Evolutionary conservation across 2,797 vertebrate species (phyloP), one percentile per base, ranked within the genome.

Genomic region (Thripadectes ignobilis): DNA sequence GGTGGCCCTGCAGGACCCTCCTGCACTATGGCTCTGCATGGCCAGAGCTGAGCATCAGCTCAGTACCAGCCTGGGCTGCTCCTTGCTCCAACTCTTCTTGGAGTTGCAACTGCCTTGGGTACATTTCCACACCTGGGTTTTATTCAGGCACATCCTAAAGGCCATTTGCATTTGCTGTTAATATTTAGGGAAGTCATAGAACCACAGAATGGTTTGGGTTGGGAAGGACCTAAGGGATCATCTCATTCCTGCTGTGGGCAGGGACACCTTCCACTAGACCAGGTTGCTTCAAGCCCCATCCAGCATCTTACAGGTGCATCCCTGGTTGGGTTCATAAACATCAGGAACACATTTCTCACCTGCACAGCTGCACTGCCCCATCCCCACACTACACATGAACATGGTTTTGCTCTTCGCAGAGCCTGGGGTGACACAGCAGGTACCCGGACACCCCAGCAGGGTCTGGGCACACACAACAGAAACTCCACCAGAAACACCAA

Each of bases 331-430:
- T 10, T 39, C 46, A 1, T 1, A 14, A 5, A 7, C 7, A 6
- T 20, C 62, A 48, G 29, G 32, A 43, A 3, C 0, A 0, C 19
- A 1, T 3, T 3, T 19, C 41, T 46, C 24, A 7, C 49, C 79
- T 27, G 52, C 12, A 0, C 1, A 34, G 36, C 71, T 14, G 3
- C 69, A 14, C 76, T 49, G 67, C 29, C 59, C 59, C 77, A 9
- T 29, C 45, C 55, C 67, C n/a, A 3, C 0, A 0, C 16, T 5
- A 29, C 39, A 19, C 0, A 0, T 0, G 1, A 38, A 6, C 1
- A 1, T 0, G 5, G 9, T 6, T 36, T 13, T 7, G 16, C 76
- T 7, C 30, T 7, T 32, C 9, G 7, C 84, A 38, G 38, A 66
- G 48, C 68, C 55, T 2, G 20, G 17, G 13, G 12, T 39, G 58